A percentile compares a stretch with the other conserved stretches of the same genome.
phyloP scores from a whole-genome alignment of 2,113 vertebrate species.

The Hippocampus mohnikei region DNA sequence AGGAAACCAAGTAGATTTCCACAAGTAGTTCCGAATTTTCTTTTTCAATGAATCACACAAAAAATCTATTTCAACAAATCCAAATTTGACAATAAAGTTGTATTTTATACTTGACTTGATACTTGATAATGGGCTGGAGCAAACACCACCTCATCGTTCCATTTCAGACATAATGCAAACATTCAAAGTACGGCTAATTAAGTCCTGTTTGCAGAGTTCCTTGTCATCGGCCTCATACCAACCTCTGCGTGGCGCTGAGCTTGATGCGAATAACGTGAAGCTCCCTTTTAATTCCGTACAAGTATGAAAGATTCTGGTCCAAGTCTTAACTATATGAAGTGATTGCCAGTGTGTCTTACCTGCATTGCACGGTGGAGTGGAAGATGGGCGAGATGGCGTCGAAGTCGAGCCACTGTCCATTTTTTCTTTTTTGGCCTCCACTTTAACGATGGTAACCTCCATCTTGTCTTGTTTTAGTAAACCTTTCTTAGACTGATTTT shows the following conservation, averaged over 20 bases:
- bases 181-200: not conserved
- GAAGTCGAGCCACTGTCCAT: conserved; percentile 11
- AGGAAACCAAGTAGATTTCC: not conserved
- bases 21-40: not conserved
- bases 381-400: conserved; percentile 55
- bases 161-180: not conserved
- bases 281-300: no score
- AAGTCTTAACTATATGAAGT: not conserved
- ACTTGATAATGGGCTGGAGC: not conserved
- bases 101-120: no score
- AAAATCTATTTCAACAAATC: no score
- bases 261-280: no score
- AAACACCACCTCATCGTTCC: not conserved
- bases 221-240: not conserved
- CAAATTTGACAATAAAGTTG: no score
- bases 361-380: conserved; percentile 59
- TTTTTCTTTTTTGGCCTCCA: conserved; percentile 42
- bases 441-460: conserved; percentile 44
- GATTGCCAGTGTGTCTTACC: conserved; percentile 40
- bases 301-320: no score
- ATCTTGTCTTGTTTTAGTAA: conserved; percentile 32
- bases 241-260: no score
- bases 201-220: not conserved
- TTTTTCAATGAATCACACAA: no score
- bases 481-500: conserved; percentile 37